These are phyloP conservation scores for Halcyon badia DNA, from an alignment of 2,797 vertebrate genomes.

Conservation along the genomic window DNA sequence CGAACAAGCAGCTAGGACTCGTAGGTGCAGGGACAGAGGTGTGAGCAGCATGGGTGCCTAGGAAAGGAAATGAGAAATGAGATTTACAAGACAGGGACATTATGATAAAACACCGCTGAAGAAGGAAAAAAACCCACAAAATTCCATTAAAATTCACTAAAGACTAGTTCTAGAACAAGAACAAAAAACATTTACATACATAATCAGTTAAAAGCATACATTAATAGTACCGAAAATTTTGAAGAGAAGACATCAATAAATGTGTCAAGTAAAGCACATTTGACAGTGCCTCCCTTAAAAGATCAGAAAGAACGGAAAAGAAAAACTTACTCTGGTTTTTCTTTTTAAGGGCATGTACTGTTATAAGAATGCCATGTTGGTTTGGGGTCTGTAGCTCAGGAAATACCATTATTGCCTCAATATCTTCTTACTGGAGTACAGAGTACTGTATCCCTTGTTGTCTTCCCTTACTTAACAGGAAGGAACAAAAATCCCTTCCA, in stretches of 20 bases:
- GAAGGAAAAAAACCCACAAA: neutral
- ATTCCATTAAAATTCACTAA: neutral
- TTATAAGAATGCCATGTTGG: neutral
- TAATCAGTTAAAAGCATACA: neutral
- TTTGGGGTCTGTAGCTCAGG: neutral
- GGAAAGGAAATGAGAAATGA: neutral
- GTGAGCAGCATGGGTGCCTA: rapidly evolving
- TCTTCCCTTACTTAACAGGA: constrained; percentile 22
- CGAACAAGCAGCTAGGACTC: neutral
- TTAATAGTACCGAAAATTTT: neutral
- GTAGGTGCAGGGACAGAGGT: neutral
- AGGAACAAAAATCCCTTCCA: neutral
- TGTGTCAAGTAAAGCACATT: neutral
- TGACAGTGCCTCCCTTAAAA: neutral
- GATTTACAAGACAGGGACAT: neutral
- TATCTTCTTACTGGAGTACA: neutral
- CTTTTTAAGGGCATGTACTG: neutral
- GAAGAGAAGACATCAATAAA: neutral
- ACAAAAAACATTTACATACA: neutral
- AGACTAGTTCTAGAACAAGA: neutral
- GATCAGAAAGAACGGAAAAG: neutral
- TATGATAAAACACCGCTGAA: neutral
- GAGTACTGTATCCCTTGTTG: neutral
- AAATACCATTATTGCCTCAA: neutral
- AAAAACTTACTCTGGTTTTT: neutral